Base-by-base conservation (phyloP, 2,888 invertebrate genomes). In the Trypoxylon attenuatum region DNA sequence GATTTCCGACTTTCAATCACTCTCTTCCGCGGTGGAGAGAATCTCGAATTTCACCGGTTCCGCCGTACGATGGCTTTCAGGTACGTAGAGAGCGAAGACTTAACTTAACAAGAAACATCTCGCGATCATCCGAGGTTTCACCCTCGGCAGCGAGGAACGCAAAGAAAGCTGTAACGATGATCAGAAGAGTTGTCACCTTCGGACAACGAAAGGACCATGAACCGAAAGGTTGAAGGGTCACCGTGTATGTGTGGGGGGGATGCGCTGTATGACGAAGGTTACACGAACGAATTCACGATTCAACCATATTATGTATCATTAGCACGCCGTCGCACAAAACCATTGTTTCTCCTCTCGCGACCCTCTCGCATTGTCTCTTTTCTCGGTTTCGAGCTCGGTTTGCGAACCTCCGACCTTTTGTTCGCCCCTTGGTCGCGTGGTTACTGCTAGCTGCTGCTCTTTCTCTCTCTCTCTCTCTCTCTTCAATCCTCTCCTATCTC, bases 231-330 rank as follows among this genome's bases (percentile, higher is more conserved):
- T 19, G 38, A 51, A 52, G 33, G 23, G 69, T n/a, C n/a, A 73
- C 55, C 49, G 47, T 55, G 52, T 49, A 46, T 45, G 47, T 57
- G 51, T n/a, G 29, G 49, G 61, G 63, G 43, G 41, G 66, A 25
- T 57, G 29, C 51, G 53, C n/a, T 33, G 55, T n/a, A 47, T 52
- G 61, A 65, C 67, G 57, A 74, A 66, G 61, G 60, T 69, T 69
- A 67, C 53, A 68, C 68, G 68, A 76, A 73, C 72, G 59, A 77
- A 81, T 82, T 85, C 84, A 85, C 84, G 85, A 85, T 85, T 84
- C 85, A 85, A 84, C 84, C 84, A 84, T 83, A 84, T 74, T 62
- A 56, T n/a, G n/a, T n/a, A 55, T 47, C 46, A 27, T 60, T 62
- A 63, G 58, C 55, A 45, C 65, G 77, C 70, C 53, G 58, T 55